Evolutionary conservation across 2,888 invertebrate species (phyloP).

Genomic region (Polia nebulosa): DNA sequence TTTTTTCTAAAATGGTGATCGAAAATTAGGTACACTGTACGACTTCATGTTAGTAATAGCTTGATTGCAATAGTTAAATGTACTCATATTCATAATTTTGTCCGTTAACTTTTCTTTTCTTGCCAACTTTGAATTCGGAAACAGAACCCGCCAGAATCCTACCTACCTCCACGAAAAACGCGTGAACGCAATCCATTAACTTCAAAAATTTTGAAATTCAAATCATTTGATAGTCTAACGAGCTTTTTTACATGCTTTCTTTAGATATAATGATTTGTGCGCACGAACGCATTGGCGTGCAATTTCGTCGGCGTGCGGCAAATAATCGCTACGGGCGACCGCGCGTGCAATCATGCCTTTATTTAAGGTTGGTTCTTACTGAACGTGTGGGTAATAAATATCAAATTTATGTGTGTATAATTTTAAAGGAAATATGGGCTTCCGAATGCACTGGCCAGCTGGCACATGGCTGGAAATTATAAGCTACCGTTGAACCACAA

Average conservation of each 20-base stretch:
- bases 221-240: slow-evolving; percentile 65
- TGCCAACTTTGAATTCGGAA: too few relatives aligned
- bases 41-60: too few relatives aligned
- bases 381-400: slow-evolving; percentile 46
- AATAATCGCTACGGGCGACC: slow-evolving; percentile 86
- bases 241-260: slow-evolving; percentile 63
- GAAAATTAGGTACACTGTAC: too few relatives aligned
- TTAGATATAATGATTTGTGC: slow-evolving; percentile 64
- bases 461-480: slow-evolving; percentile 6
- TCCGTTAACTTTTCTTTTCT: not conserved
- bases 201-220: slow-evolving; percentile 56
- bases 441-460: slow-evolving; percentile 6
- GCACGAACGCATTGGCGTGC: slow-evolving; percentile 80
- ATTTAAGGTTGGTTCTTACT: slow-evolving; percentile 72
- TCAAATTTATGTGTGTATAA: slow-evolving; percentile 13
- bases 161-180: slow-evolving; percentile 36
- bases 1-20: not conserved
- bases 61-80: not conserved
- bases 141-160: not conserved
- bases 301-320: slow-evolving; percentile 86
- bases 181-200: slow-evolving; percentile 45
- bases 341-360: slow-evolving; percentile 79
- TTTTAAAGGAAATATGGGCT: slow-evolving; percentile 11
- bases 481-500: not conserved
- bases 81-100: not conserved